phyloP scores from a whole-genome alignment of 1,140 invertebrate species.

The Micrasema longulum region DNA sequence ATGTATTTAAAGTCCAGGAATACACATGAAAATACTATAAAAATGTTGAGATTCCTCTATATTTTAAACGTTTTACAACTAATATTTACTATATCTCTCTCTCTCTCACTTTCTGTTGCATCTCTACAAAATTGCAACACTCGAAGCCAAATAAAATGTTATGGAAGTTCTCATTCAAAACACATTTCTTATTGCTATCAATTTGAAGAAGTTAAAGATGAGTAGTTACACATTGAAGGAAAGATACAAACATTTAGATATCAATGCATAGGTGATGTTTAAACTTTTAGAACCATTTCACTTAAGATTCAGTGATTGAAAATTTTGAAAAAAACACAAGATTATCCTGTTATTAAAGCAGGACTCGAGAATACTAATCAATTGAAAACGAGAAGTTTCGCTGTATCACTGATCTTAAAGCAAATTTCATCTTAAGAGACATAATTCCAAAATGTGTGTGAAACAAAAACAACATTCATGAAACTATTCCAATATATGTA shows the following conservation, averaged over 20 bases:
- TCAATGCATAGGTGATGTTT: slow-evolving; percentile 35
- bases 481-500: not conserved
- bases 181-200: slow-evolving; percentile 28
- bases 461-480: slow-evolving; percentile 35
- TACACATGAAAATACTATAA: too few species aligned
- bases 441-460: slow-evolving; percentile 35
- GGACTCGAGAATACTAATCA: not conserved
- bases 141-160: too few species aligned
- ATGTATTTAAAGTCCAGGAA: too few species aligned
- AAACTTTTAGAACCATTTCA: slow-evolving; percentile 36
- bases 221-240: slow-evolving; percentile 21
- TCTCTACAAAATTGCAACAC: too few species aligned
- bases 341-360: not conserved
- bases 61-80: too few species aligned
- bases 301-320: slow-evolving; percentile 32
- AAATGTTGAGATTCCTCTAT: too few species aligned
- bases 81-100: too few species aligned
- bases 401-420: too few species aligned
- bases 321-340: not conserved
- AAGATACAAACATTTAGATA: slow-evolving; percentile 44
- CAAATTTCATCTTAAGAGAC: slow-evolving; percentile 31
- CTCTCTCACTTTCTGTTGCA: too few species aligned
- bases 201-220: slow-evolving; percentile 14
- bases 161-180: slow-evolving; percentile 13
- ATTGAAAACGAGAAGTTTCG: not conserved